A percentile compares a stretch with the other conserved stretches of the same genome.
Evolutionary conservation across 2,888 invertebrate species (phyloP).

Genomic region (Zele albiditarsus): DNA sequence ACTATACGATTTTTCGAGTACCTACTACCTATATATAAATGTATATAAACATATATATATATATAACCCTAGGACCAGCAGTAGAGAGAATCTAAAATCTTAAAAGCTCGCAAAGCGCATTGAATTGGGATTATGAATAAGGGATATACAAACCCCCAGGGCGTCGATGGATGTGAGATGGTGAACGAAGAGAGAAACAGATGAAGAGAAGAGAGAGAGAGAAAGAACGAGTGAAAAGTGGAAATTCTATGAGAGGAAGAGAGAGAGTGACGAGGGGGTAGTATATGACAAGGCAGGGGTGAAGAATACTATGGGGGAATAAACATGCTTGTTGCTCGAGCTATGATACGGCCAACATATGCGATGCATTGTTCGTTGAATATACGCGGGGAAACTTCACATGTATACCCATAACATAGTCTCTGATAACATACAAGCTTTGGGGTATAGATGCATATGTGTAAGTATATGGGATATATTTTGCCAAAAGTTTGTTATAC

Average conservation of each 20-base stretch:
- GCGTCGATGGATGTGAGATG: slow-evolving; percentile 60
- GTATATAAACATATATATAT: not conserved
- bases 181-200: slow-evolving; percentile 27
- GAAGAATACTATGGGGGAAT: slow-evolving; percentile 56
- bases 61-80: slow-evolving; percentile 27
- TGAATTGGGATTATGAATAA: slow-evolving; percentile 68
- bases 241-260: not conserved
- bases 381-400: slow-evolving; percentile 22
- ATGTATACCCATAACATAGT: slow-evolving; percentile 38
- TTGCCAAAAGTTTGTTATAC: no score
- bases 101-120: slow-evolving; percentile 68
- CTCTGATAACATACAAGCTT: not conserved
- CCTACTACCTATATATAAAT: slow-evolving; percentile 24
- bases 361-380: slow-evolving; percentile 60
- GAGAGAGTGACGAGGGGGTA: slow-evolving; percentile 12
- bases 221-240: not conserved
- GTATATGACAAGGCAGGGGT: slow-evolving; percentile 36
- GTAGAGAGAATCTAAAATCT: slow-evolving; percentile 56
- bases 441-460: not conserved
- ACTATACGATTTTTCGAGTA: slow-evolving; percentile 46
- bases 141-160: slow-evolving; percentile 63
- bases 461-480: not conserved
- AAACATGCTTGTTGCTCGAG: slow-evolving; percentile 64
- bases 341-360: slow-evolving; percentile 65
- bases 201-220: slow-evolving; percentile 28